A percentile compares a stretch with the other conserved stretches of the same genome.
These are phyloP conservation scores for Fratercula arctica DNA, from an alignment of 2,797 vertebrate genomes.

Conservation along the genomic window DNA sequence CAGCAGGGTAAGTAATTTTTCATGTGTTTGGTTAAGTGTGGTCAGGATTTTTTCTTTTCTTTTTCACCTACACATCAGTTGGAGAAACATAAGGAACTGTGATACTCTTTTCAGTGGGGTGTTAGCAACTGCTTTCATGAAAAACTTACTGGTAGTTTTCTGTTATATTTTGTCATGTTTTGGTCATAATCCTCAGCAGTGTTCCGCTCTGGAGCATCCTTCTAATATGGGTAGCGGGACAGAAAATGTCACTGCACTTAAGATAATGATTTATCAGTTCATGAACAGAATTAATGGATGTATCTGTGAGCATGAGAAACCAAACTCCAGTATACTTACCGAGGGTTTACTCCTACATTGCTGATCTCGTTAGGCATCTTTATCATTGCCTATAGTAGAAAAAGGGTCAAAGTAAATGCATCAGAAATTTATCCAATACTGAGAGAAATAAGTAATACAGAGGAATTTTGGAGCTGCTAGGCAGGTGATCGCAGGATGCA, in stretches of 20 bases:
- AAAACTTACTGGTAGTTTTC: not conserved
- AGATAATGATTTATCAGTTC: constrained; percentile 11
- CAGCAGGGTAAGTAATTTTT: not conserved
- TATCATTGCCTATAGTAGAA: not conserved
- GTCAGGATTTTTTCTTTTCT: not conserved
- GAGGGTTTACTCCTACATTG: not conserved
- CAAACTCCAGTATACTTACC: not conserved
- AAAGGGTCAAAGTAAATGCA: not conserved
- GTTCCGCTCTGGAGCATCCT: not conserved
- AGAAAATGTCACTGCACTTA: not conserved
- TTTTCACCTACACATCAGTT: not conserved
- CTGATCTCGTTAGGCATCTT: not conserved
- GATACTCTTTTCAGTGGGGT: not conserved
- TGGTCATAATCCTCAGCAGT: not conserved
- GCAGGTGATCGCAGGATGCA: not conserved
- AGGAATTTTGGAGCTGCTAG: not conserved
- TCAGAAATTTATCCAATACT: not conserved
- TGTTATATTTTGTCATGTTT: not conserved
- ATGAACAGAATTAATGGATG: not conserved
- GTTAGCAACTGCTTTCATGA: not conserved
- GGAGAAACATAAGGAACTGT: not conserved
- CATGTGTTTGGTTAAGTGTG: not conserved
- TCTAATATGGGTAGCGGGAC: not conserved
- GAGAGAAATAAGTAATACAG: not conserved
- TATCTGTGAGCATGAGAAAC: not conserved